Evolutionary conservation across 2,797 vertebrate species (phyloP).

Genomic region (Pteronotus mesoamericanus): DNA sequence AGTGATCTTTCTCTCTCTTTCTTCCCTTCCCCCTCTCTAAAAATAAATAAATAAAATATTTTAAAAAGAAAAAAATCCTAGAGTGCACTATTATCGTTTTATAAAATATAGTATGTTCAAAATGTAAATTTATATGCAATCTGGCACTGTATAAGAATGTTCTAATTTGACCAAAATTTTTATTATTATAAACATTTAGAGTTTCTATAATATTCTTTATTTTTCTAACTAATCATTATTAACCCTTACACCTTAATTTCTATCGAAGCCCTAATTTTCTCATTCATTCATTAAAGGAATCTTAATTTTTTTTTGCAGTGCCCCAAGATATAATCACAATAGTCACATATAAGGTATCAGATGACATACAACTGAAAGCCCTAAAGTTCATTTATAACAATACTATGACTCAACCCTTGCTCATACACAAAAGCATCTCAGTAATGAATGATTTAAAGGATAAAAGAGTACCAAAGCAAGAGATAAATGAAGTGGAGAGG

Average conservation of each 20-base stretch:
- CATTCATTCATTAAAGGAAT: neutral
- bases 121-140: neutral
- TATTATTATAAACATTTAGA: neutral
- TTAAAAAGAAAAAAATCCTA: neutral
- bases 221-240: slow-evolving; percentile 9
- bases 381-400: neutral
- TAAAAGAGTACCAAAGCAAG: neutral
- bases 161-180: neutral
- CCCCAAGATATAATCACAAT: neutral
- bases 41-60: too few relatives aligned
- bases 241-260: slow-evolving; percentile 25
- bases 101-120: neutral
- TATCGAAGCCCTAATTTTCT: neutral
- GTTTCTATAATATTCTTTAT: neutral
- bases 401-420: neutral
- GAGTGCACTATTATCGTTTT: neutral
- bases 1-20: too few relatives aligned
- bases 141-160: neutral
- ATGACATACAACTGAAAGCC: neutral
- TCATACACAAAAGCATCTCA: neutral
- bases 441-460: neutral
- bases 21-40: too few relatives aligned
- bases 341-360: neutral
- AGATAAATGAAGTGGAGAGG: neutral
- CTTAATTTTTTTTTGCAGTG: neutral